Evolutionary conservation across 2,888 invertebrate species (phyloP).

Genomic region (Peribatodes rhomboidaria): DNA sequence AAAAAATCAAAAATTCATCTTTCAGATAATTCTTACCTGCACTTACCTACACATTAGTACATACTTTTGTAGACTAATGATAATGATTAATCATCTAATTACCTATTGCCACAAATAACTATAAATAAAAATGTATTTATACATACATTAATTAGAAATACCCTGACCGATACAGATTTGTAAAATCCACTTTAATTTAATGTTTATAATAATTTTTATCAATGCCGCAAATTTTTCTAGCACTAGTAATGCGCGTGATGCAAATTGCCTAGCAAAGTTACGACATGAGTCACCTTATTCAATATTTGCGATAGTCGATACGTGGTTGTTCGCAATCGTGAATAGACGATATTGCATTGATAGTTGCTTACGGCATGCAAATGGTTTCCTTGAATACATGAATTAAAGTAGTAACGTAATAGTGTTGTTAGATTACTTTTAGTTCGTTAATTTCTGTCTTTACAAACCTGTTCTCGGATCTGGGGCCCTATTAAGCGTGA

Average conservation of each 20-base stretch:
- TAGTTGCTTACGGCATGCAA: not conserved
- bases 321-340: slow-evolving; percentile 11
- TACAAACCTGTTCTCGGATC: no score
- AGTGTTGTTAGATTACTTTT: not conserved
- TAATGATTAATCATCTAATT: no score
- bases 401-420: not conserved
- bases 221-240: slow-evolving; percentile 22
- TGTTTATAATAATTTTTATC: slow-evolving; percentile 9
- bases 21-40: no score
- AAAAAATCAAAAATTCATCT: no score
- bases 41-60: no score
- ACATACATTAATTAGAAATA: not conserved
- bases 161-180: not conserved
- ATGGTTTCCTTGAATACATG: not conserved
- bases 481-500: no score
- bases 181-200: not conserved
- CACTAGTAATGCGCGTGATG: slow-evolving; percentile 30
- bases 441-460: no score
- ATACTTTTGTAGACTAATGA: no score
- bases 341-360: not conserved
- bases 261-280: slow-evolving; percentile 20
- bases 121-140: no score
- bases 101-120: no score
- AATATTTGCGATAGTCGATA: slow-evolving; percentile 31
- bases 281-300: slow-evolving; percentile 27